Percentiles rank a stretch among this genome's conserved stretches.
Evolutionary conservation across 2,888 invertebrate species (phyloP).

Genomic region (Zootermopsis nevadensis): DNA sequence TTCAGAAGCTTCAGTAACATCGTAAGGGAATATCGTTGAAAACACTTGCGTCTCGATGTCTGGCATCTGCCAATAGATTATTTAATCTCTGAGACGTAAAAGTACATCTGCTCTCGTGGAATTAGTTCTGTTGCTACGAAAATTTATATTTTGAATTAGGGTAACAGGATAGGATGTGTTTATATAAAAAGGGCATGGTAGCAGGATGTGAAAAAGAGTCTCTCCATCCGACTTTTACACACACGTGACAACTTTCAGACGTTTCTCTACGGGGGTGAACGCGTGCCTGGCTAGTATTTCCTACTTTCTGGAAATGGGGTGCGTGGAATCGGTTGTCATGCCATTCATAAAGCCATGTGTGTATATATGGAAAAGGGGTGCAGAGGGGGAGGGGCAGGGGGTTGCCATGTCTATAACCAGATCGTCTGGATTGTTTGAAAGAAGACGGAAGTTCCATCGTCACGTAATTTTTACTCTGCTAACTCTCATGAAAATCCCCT

Average conservation of each 20-base stretch:
- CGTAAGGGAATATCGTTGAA: too few species aligned
- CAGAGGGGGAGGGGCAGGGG: background rate
- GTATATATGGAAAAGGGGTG: background rate
- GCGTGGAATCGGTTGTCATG: constrained; percentile 21
- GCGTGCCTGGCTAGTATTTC: constrained; percentile 22
- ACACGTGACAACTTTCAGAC: background rate
- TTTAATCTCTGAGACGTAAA: background rate
- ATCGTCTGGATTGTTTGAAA: constrained; percentile 48
- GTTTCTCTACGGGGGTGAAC: background rate
- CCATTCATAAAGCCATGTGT: constrained; percentile 31
- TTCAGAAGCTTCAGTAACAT: too few species aligned
- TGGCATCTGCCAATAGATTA: background rate
- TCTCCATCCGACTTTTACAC: constrained; percentile 24
- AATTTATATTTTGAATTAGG: constrained; percentile 3
- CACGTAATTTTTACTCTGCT: constrained; percentile 38
- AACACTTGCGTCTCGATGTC: background rate
- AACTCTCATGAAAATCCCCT: constrained; percentile 3
- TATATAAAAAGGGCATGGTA: constrained; percentile 3
- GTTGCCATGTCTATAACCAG: constrained; percentile 33
- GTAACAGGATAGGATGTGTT: background rate
- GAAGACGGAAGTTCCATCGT: constrained; percentile 48
- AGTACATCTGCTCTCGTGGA: background rate
- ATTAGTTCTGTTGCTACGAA: background rate
- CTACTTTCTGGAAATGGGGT: constrained; percentile 37
- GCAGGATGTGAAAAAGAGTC: constrained; percentile 34